Conservation (phyloP, 2,888 invertebrate genomes). For the Volucella inflata region DNA sequence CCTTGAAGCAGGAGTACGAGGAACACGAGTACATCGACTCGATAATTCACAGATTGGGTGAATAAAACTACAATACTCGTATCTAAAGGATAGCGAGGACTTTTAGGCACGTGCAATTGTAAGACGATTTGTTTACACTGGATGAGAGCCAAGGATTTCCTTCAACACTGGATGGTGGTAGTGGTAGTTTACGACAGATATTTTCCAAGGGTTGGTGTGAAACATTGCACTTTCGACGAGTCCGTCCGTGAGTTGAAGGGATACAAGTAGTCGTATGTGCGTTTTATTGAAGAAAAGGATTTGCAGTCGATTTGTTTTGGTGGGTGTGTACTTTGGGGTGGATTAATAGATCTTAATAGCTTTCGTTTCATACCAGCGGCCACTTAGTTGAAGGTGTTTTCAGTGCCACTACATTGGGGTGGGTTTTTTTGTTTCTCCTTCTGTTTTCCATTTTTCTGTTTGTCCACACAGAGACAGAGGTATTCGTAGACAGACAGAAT, state of each 20-base stretch:
- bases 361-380: conserved; percentile 58
- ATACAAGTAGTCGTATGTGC: conserved; percentile 63
- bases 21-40: background rate
- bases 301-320: conserved; percentile 72
- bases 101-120: conserved; percentile 71
- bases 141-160: conserved; percentile 72
- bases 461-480: too few species aligned
- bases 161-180: conserved; percentile 44
- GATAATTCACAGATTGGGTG: conserved; percentile 49
- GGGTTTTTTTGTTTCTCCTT: conserved; percentile 38
- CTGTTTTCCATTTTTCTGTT: too few species aligned
- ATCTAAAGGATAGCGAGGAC: conserved; percentile 50
- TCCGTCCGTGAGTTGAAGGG: too few species aligned
- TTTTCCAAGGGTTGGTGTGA: conserved; percentile 80
- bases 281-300: conserved; percentile 73
- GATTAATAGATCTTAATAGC: conserved; percentile 73
- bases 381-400: conserved; percentile 67
- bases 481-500: conserved; percentile 63
- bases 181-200: conserved; percentile 7
- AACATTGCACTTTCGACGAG: conserved; percentile 80
- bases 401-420: conserved; percentile 6
- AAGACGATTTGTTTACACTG: conserved; percentile 75
- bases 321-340: conserved; percentile 70
- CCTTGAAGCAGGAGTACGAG: conserved; percentile 6
- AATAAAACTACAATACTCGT: conserved; percentile 16